Percentiles rank a stretch among this genome's conserved stretches.
These are phyloP conservation scores for Pantherophis alleghaniensis DNA, from an alignment of 2,797 vertebrate species.

Conservation along the genomic window DNA sequence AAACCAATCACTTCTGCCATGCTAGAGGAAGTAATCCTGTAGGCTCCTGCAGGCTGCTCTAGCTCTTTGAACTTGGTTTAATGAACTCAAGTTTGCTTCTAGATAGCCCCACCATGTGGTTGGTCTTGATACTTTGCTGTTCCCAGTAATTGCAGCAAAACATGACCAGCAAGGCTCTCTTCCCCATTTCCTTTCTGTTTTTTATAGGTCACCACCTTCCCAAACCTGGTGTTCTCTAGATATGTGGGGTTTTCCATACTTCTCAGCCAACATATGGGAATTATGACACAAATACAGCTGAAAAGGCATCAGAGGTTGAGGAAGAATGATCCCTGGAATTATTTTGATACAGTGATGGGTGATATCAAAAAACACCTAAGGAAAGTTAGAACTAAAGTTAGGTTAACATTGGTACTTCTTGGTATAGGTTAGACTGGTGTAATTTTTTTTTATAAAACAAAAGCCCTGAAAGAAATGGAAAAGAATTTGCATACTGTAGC, in stretches of 20 bases:
- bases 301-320: not conserved
- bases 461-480: not conserved
- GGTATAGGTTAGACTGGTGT: not conserved
- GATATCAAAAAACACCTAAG: not conserved
- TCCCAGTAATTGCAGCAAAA: not conserved
- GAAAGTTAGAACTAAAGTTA: not conserved
- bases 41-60: not conserved
- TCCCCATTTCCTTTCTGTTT: not conserved
- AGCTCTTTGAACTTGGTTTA: not conserved
- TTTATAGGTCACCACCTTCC: not conserved
- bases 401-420: not conserved
- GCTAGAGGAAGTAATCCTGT: not conserved
- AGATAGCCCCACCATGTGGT: conserved; percentile 23
- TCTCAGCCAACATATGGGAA: not conserved
- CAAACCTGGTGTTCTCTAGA: not conserved
- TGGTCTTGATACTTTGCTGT: not conserved
- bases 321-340: not conserved
- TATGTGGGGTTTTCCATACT: not conserved
- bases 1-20: not conserved
- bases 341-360: not conserved
- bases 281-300: not conserved
- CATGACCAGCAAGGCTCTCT: not conserved
- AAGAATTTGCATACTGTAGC: not conserved
- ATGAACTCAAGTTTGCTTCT: not conserved
- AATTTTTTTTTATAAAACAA: not conserved